These are phyloP conservation scores for Pteruthius melanotis DNA, from an alignment of 2,113 vertebrate genomes.

Conservation along the genomic window DNA sequence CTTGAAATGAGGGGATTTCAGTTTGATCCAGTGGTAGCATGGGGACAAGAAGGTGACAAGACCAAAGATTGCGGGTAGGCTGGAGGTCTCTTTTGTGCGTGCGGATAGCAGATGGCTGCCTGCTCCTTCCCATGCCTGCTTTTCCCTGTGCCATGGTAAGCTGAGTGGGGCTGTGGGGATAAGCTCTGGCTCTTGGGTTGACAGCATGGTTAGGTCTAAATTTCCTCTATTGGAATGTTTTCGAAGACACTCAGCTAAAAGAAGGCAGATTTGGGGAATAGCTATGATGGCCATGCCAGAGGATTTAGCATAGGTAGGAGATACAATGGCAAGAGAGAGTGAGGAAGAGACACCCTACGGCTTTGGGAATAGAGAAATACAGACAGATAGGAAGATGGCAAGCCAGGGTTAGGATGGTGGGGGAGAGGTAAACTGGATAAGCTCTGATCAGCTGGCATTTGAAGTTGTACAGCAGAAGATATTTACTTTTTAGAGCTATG, in stretches of 20 bases:
- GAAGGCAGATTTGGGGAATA: background rate
- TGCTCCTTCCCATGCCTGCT: background rate
- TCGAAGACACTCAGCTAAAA: background rate
- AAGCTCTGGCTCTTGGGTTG: background rate
- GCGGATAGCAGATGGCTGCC: background rate
- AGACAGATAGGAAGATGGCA: background rate
- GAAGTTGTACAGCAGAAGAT: background rate
- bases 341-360: background rate
- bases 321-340: background rate
- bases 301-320: background rate
- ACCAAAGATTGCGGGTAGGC: background rate
- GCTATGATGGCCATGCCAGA: background rate
- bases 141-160: background rate
- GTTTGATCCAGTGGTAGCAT: background rate
- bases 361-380: background rate
- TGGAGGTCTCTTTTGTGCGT: background rate
- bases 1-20: background rate
- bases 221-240: background rate
- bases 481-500: background rate
- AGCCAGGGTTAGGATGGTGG: background rate
- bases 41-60: background rate
- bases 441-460: background rate
- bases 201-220: background rate
- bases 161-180: background rate
- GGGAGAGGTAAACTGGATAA: background rate